Base-by-base conservation (phyloP, 1,140 invertebrate genomes). In the Tetragnatha versicolor region DNA sequence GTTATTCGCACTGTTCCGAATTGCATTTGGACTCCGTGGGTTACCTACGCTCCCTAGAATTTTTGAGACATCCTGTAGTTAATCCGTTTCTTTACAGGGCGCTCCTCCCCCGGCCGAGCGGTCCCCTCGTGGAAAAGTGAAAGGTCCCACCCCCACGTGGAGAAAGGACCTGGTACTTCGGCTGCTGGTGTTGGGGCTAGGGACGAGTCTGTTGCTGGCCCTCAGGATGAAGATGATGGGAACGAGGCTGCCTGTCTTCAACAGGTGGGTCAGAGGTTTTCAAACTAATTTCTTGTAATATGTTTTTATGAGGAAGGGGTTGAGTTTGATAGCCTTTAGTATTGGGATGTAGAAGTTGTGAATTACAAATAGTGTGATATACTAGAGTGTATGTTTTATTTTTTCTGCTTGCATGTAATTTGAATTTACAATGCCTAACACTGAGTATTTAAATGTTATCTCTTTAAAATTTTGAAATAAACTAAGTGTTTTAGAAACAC, bases 241-340 rank as follows among this genome's bases (percentile, higher is more conserved):
- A 20, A 31, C 51, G 1, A 70, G 47, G 55, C 22, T 82, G 10
- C 81, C 81, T 4, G 75, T 82, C 14, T 82, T 82, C 33, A 80
- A 80, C 45, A 75, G 37, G 66, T 70, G 45, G 35, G 47, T 49
- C n/a, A 14, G 22, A 53, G 20, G 7, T 42, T 7, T 10, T 10
- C 3, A 42, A 9, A 14, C n/a, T n/a, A n/a, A 72, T 51, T 33
- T 3, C n/a, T 42, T 17, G 3, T 3, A n/a, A 42, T 42, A 9
- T 42, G 17, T 9, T 9, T 42, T 42, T 42, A 9, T 42, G 7
- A 42, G 7, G 39, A 17, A 42, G 7, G 7, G 7, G 39, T 42
- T 17, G 7, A 17, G 39, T 9, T 17, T 9, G 39, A 9, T 42
- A 9, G 17, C 39, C 17, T 42, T 42, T 9, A 42, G 39, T 42